These are phyloP conservation scores for Odontothrips loti DNA, from an alignment of 2,888 invertebrate species.

Conservation along the genomic window DNA sequence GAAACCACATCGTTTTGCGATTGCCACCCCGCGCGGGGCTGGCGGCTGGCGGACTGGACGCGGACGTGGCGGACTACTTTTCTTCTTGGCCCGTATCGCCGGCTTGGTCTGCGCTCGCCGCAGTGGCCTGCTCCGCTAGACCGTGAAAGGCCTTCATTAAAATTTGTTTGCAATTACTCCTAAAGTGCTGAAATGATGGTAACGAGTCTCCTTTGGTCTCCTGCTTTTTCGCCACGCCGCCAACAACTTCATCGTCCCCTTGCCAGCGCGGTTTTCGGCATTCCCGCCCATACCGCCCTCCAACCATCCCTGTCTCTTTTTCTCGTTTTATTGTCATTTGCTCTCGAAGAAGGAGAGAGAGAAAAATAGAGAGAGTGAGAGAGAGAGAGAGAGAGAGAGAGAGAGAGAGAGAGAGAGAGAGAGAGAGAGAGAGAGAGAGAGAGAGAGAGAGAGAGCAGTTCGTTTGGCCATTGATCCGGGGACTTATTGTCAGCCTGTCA, in stretches of 20 bases:
- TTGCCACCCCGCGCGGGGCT: too few species aligned
- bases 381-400: too few species aligned
- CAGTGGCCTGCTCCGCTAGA: conserved; percentile 11
- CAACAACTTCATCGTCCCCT: background rate
- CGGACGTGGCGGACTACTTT: too few species aligned
- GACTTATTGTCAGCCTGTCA: conserved; percentile 13
- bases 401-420: too few species aligned
- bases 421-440: too few species aligned
- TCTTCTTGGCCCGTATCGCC: too few species aligned
- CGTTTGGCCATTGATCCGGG: conserved; percentile 8
- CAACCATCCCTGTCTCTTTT: background rate
- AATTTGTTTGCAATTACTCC: conserved; percentile 23
- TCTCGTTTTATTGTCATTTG: background rate
- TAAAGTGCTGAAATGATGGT: conserved; percentile 13
- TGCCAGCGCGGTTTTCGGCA: background rate
- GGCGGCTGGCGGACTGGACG: too few species aligned
- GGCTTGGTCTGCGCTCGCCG: too few species aligned
- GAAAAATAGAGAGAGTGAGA: too few species aligned
- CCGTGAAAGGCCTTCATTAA: conserved; percentile 20
- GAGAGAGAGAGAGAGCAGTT: background rate
- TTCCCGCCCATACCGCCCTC: background rate
- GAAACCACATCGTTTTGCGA: too few species aligned
- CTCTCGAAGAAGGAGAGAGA: background rate
- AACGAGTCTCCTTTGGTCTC: background rate
- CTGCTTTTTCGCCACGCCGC: background rate